Base-by-base conservation (phyloP, 1,140 invertebrate genomes). In the Trigoniulus corallinus region DNA sequence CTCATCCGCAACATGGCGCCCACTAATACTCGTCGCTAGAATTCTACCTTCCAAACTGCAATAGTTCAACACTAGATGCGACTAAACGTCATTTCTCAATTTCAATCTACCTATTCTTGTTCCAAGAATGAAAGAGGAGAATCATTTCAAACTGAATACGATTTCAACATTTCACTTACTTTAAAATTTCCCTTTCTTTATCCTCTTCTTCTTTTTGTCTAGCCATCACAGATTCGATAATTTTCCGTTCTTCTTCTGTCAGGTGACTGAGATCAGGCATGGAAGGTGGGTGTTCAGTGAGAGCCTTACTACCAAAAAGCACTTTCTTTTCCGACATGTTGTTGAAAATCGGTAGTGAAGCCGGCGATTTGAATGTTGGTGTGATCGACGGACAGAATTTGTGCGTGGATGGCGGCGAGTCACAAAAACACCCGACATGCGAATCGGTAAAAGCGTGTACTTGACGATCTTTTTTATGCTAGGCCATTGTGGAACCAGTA, bases 211-310 rank as follows among this genome's bases (percentile, higher is more conserved):
- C 85, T 68, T 85, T 84, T 70, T 98, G 93, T 56, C 94, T 74
- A 74, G 89, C 79, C 72, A 98, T 86, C 59, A 98, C 94, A 62
- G 81, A 80, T 70, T 96, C 87, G 69, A 98, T 98, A 74, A 97
- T 94, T 70, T 82, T 81, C 66, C 93, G 78, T 74, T 98, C 94
- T 70, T 97, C 91, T 61, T 88, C 84, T 60, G 89, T 97, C 62
- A 98, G 81, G 73, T 98, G 92, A 64, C 88, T 95, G 61, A 98
- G 79, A 76, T 98, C 93, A 58, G 92, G 92, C 78, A 88, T 78
- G 68, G 49, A 66, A 64, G 58, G 56, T 52, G 55, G 53, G 50
- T 61, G 12, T 12, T 12, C 37, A 39, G 37, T 18, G 18, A n/a
- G n/a, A n/a, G n/a, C n/a, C 37, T 18, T 18, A 39, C 37, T 18